phyloP scores from a whole-genome alignment of 30 jellyfish, hydroid and myxozoan species.

The Aurelia sp. region DNA sequence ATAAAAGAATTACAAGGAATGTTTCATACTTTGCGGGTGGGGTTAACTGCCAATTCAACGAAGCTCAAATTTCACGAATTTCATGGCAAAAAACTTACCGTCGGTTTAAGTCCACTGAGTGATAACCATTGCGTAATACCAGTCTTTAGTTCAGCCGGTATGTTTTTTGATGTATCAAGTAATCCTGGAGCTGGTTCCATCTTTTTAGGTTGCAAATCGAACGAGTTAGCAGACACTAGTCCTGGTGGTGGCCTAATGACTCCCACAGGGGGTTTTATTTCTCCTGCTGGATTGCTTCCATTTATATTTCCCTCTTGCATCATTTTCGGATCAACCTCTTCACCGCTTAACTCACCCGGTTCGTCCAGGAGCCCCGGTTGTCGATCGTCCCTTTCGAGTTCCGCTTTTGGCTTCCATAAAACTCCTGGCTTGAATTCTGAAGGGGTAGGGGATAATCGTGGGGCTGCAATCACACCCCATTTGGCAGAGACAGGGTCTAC shows the following conservation, averaged over 20 bases:
- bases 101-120: constrained; percentile 61
- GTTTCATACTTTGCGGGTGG: too few species aligned
- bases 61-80: background rate
- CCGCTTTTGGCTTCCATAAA: constrained; percentile 96
- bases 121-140: constrained; percentile 56
- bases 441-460: constrained; percentile 98
- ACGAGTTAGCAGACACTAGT: constrained; percentile 30
- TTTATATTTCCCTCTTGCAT: constrained; percentile 3
- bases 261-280: constrained; percentile 49
- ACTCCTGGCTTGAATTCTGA: constrained; percentile 99
- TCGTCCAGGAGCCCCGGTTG: constrained; percentile 5
- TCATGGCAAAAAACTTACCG: constrained; percentile 35
- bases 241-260: constrained; percentile 90
- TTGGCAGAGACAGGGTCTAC: constrained; percentile 98
- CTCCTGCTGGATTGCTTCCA: constrained; percentile 28
- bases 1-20: too few species aligned
- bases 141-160: background rate
- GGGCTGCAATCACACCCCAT: constrained; percentile 99
- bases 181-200: constrained; percentile 14
- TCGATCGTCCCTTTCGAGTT: constrained; percentile 66
- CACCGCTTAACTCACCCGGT: constrained; percentile 14
- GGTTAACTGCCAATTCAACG: too few species aligned
- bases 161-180: background rate
- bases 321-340: constrained; percentile 9
- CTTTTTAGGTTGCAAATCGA: constrained; percentile 24